phyloP scores from a whole-genome alignment of 2,888 invertebrate species.

The Sminthurinus aureus region DNA sequence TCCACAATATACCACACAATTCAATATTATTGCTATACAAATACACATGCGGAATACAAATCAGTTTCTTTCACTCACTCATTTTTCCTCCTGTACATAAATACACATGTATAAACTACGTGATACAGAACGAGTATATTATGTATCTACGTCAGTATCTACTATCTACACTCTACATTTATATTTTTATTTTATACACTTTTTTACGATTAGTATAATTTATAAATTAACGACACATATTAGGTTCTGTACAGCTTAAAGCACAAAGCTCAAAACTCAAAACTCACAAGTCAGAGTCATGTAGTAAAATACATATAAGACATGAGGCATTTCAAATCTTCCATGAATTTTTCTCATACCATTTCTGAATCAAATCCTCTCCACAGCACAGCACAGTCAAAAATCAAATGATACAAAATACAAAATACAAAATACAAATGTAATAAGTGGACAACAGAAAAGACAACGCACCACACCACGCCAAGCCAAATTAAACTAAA shows the following conservation, averaged over 20 bases:
- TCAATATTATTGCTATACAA: background rate
- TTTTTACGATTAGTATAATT: constrained; percentile 19
- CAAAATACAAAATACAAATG: too few species aligned
- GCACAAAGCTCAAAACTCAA: background rate
- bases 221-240: constrained; percentile 33
- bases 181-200: background rate
- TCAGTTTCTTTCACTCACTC: constrained; percentile 6
- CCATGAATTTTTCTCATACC: constrained; percentile 1
- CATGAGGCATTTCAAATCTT: background rate
- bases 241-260: background rate
- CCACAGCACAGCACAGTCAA: background rate
- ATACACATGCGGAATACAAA: constrained; percentile 33
- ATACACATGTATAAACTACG: background rate
- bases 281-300: background rate
- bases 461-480: background rate
- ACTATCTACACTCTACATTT: too few species aligned
- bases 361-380: constrained; percentile 10
- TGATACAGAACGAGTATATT: too few species aligned
- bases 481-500: background rate
- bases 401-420: too few species aligned
- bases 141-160: too few species aligned
- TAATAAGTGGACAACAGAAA: background rate
- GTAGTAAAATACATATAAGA: too few species aligned
- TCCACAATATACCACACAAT: constrained; percentile 29
- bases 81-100: background rate